phyloP scores from a whole-genome alignment of 2,797 vertebrate species.

The Protosalanx chinensis region DNA sequence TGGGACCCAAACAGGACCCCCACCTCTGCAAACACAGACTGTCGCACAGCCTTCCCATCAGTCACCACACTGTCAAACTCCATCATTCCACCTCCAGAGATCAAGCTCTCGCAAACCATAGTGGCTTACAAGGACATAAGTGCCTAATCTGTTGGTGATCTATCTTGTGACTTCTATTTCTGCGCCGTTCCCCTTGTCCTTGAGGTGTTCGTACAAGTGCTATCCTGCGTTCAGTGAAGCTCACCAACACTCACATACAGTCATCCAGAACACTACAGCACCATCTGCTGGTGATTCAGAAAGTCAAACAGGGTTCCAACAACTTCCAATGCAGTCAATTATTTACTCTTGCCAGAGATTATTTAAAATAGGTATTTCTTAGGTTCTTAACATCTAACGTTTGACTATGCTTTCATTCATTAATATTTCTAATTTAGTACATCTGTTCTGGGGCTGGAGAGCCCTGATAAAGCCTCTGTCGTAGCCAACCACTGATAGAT shows the following conservation, averaged over 20 bases:
- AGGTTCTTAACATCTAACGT: no score
- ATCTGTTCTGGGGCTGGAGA: background rate
- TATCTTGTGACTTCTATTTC: background rate
- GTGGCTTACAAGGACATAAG: background rate
- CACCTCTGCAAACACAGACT: no score
- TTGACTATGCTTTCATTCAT: background rate
- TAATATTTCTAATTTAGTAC: background rate
- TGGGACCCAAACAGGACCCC: no score
- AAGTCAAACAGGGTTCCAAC: background rate
- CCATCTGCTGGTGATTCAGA: slow-evolving; percentile 9
- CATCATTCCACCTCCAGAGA: background rate
- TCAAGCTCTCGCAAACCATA: no score
- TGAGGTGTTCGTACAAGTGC: background rate
- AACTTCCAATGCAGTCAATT: background rate
- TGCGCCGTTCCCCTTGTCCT: background rate
- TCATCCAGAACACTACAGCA: background rate
- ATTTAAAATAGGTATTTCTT: no score
- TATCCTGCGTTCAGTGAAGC: no score
- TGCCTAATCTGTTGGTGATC: background rate
- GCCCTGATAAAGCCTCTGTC: background rate
- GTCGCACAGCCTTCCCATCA: background rate
- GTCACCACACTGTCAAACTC: background rate
- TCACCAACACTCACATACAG: background rate
- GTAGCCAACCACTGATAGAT: background rate
- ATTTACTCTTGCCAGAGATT: no score